phyloP scores from a whole-genome alignment of 2,797 vertebrate genomes.

The Chelonia mydas region DNA sequence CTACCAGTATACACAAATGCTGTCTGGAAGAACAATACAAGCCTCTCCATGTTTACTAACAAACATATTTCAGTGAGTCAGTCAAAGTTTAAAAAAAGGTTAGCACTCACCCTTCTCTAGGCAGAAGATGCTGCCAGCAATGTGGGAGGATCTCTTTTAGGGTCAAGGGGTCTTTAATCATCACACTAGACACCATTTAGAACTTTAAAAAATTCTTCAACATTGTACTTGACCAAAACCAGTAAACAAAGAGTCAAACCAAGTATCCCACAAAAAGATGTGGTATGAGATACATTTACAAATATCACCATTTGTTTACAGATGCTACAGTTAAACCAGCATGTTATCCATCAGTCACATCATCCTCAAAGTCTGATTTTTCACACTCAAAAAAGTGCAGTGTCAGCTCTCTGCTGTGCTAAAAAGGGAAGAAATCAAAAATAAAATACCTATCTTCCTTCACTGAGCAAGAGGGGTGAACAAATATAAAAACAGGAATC shows the following conservation, averaged over 20 bases:
- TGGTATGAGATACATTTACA: neutral
- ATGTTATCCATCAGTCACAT: neutral
- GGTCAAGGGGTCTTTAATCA: neutral
- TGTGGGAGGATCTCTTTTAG: neutral
- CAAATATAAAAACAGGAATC: neutral
- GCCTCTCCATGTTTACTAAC: neutral
- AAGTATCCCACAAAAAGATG: neutral
- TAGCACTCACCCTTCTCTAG: neutral
- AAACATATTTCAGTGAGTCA: neutral
- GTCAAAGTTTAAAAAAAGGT: neutral
- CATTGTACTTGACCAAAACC: neutral
- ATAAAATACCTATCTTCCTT: accelerated
- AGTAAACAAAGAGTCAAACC: neutral
- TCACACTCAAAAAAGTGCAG: neutral
- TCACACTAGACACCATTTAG: neutral
- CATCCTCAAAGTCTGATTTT: neutral
- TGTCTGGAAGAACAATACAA: neutral
- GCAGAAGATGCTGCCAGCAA: neutral
- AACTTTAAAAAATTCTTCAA: neutral
- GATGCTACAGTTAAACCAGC: neutral
- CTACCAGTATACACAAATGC: neutral
- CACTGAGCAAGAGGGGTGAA: neutral
- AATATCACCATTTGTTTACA: neutral
- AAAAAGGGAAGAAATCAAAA: neutral
- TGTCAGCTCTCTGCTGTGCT: neutral